phyloP scores from a whole-genome alignment of 2,888 invertebrate genomes.

The Xanthia togata region DNA sequence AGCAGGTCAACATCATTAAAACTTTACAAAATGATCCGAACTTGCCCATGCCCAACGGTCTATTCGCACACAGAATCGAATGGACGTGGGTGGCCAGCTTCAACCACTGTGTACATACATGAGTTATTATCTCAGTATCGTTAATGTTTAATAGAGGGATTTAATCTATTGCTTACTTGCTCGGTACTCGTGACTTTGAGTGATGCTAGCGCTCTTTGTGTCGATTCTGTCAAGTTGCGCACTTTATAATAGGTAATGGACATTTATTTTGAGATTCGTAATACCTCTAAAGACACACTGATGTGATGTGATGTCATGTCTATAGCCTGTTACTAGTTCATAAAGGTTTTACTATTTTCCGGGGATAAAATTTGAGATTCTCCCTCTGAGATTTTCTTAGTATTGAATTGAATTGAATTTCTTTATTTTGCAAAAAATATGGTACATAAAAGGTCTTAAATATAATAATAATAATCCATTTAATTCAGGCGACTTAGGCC shows the following conservation, averaged over 20 bases:
- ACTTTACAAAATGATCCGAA: constrained; percentile 29
- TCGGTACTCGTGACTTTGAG: constrained; percentile 50
- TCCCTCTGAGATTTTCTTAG: not conserved
- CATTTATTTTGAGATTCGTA: constrained; percentile 12
- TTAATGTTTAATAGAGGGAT: constrained; percentile 47
- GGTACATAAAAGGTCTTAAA: too few relatives aligned
- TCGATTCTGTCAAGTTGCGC: constrained; percentile 7
- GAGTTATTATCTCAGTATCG: constrained; percentile 38
- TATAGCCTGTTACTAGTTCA: not conserved
- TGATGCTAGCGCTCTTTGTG: constrained; percentile 43
- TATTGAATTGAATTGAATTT: too few relatives aligned
- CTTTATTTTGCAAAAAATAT: too few relatives aligned
- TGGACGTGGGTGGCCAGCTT: constrained; percentile 19
- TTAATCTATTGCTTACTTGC: constrained; percentile 45
- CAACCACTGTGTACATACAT: constrained; percentile 24
- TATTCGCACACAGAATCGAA: constrained; percentile 2
- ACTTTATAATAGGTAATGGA: constrained; percentile 20
- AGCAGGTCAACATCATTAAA: constrained; percentile 11
- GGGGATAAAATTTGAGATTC: not conserved
- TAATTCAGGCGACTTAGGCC: too few relatives aligned
- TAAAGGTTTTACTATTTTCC: not conserved
- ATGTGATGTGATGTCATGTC: not conserved
- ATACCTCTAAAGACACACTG: not conserved
- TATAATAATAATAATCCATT: too few relatives aligned
- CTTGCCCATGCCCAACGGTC: not conserved